Base-by-base conservation (phyloP, 2,888 invertebrate species). In the Antheraea assamensis region DNA sequence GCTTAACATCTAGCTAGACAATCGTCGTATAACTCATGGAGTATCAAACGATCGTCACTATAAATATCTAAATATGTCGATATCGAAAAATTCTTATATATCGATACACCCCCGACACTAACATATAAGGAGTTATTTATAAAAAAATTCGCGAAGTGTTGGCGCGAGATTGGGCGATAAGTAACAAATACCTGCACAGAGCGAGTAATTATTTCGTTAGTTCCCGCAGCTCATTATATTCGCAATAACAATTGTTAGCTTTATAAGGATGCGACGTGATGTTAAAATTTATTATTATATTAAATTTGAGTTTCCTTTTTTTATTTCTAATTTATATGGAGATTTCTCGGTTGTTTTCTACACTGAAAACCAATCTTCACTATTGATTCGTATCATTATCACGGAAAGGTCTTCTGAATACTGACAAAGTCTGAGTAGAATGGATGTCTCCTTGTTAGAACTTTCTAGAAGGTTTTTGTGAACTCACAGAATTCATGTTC, bases 111-210 rank as follows among this genome's bases (percentile, higher is more conserved):
- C 73, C 55, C 79, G 74, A 47, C 77, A 52, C 80, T 78, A 78
- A 31, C 58, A 27, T 74, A 78, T 77, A 76, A 76, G 78, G 73
- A 75, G 74, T 74, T 74, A 74, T 74, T 74, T 78, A 78, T 78
- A 76, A 68, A 78, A 78, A 75, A 75, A 75, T 80, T 81, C 78
- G 75, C 79, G 74, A 71, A 72, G 73, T 72, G 73, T 58, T 73
- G 70, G 68, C 19, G 35, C 72, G 68, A 74, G 78, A 78, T 78
- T 27, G 61, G 47, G 35, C 30, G 74, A 74, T 74, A 74, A 61
- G 64, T 47, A 72, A 27, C 13, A 49, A 31, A 13, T 31, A 68
- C 10, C n/a, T 68, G 35, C 68, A 21, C 68, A 68, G 10, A 35
- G 66, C n/a, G 21, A 66, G 68, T 68, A 68, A 68, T 73, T 66